Conservation (phyloP, 2,113 vertebrate species). For the Eleginops maclovinus region DNA sequence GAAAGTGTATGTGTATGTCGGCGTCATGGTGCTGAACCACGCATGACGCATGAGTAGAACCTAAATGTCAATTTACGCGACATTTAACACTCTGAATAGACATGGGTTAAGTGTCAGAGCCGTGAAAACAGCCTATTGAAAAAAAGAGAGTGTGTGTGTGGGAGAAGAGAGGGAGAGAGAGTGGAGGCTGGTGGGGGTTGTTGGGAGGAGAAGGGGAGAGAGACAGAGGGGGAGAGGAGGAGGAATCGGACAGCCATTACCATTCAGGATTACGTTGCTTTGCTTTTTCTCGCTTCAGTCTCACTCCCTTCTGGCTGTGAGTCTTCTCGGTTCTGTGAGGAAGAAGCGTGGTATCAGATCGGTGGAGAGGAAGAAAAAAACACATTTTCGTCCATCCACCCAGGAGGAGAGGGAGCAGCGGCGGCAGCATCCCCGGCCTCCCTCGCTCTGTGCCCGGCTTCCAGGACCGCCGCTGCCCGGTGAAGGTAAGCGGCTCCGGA, state of each 20-base stretch:
- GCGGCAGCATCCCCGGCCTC: slow-evolving; percentile 77
- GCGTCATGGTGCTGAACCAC: slow-evolving; percentile 50
- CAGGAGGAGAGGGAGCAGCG: slow-evolving; percentile 59
- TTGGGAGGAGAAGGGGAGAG: slow-evolving; percentile 29
- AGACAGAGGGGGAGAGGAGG: slow-evolving; percentile 38
- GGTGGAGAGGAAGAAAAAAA: slow-evolving; percentile 7
- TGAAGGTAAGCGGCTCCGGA: slow-evolving; percentile 81
- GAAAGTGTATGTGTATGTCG: slow-evolving; percentile 16
- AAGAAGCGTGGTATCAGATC: neutral
- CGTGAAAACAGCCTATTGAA: slow-evolving; percentile 49
- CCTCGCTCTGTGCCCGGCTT: slow-evolving; percentile 69
- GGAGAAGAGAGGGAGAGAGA: slow-evolving; percentile 1
- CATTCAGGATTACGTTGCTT: slow-evolving; percentile 65
- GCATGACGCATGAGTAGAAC: slow-evolving; percentile 63
- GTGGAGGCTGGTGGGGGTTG: slow-evolving; percentile 56
- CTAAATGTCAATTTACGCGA: slow-evolving; percentile 59
- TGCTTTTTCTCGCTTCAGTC: slow-evolving; percentile 39
- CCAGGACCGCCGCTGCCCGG: slow-evolving; percentile 71
- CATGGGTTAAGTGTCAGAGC: slow-evolving; percentile 63
- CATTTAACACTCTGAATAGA: slow-evolving; percentile 45
- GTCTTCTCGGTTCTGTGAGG: slow-evolving; percentile 12
- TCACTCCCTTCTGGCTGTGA: slow-evolving; percentile 6
- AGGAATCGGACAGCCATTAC: slow-evolving; percentile 81
- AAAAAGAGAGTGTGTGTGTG: slow-evolving; percentile 8
- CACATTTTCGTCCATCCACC: neutral